Conservation (phyloP, 2,113 vertebrate species). For the Menidia beryllina region DNA sequence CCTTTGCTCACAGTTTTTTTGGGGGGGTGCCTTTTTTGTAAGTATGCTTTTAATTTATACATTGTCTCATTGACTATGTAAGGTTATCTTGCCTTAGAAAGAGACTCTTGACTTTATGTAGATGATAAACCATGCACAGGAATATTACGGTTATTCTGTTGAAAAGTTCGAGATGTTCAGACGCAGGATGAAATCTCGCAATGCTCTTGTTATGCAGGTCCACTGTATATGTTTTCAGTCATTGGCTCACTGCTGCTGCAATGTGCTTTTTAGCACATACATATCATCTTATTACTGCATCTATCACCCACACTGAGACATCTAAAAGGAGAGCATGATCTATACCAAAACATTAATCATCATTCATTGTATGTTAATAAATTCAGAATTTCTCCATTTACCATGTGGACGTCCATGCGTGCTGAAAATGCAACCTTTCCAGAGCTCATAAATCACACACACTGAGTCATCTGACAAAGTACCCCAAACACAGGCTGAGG, state of each 20-base stretch:
- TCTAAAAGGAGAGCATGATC: constrained; percentile 85
- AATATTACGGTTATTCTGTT: constrained; percentile 35
- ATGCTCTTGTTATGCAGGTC: constrained; percentile 56
- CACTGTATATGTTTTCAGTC: constrained; percentile 58
- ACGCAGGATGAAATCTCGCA: constrained; percentile 38
- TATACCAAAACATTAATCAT: constrained; percentile 88
- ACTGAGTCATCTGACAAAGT: constrained; percentile 87
- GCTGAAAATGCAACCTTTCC: constrained; percentile 87
- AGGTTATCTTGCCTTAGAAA: constrained; percentile 65
- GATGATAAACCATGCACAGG: constrained; percentile 71
- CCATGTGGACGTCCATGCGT: constrained; percentile 84
- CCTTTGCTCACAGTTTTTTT: constrained; percentile 62
- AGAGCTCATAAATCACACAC: constrained; percentile 85
- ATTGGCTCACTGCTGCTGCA: constrained; percentile 65
- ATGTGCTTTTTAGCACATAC: constrained; percentile 78
- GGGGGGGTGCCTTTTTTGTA: constrained; percentile 23
- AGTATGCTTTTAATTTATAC: constrained; percentile 79
- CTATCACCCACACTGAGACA: constrained; percentile 84
- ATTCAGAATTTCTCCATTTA: constrained; percentile 89
- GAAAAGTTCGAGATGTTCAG: constrained; percentile 54
- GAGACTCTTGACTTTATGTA: constrained; percentile 61
- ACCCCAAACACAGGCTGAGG: constrained; percentile 84
- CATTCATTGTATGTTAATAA: constrained; percentile 91
- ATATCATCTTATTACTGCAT: constrained; percentile 84
- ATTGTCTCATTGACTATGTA: constrained; percentile 75